Evolutionary conservation across 1,140 invertebrate genomes (phyloP), one percentile per base, ranked within the genome.

Genomic region (Popillia japonica): DNA sequence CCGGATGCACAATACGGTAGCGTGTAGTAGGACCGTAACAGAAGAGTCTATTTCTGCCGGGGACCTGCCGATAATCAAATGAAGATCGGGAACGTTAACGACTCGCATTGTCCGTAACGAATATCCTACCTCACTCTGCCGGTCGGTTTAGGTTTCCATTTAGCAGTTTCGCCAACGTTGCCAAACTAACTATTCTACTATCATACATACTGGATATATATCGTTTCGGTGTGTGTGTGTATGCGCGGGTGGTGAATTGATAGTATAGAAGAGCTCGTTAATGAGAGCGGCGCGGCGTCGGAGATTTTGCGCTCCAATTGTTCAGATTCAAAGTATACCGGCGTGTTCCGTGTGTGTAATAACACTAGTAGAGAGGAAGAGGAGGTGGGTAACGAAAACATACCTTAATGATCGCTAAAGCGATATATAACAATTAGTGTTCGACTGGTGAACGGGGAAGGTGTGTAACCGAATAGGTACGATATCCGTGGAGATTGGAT

Each of bases 51-150:
- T 77, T 77, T 75, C 76, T 72, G 44, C 6, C 14, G 42, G 77
- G 74, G 79, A 78, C 79, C 79, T 77, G 73, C 41, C 74, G 77
- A 80, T 80, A 80, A 77, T 80, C 72, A 80, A 80, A 80, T 80
- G 79, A 80, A 75, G 77, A 78, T 78, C 77, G 73, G 64, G 22
- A 64, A 68, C 74, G 20, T 40, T 80, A 80, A 80, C 77, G 77
- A 80, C 72, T 44, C 9, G 44, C 61, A 80, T 80, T 80, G 77
- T 80, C 41, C 34, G 74, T 17, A 34, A 23, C 22, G 61, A 22
- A 23, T 23, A 22, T 23, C 17, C 22, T 64, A 17, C 10, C 10
- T 48, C n/a, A n/a, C n/a, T n/a, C 59, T 23, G 2, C 2, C 20
- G 6, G 9, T 17, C n/a, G 59, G 17, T 20, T 20, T 64, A 10